Conservation (phyloP, 2,797 vertebrate species). For the Karalla daura region DNA sequence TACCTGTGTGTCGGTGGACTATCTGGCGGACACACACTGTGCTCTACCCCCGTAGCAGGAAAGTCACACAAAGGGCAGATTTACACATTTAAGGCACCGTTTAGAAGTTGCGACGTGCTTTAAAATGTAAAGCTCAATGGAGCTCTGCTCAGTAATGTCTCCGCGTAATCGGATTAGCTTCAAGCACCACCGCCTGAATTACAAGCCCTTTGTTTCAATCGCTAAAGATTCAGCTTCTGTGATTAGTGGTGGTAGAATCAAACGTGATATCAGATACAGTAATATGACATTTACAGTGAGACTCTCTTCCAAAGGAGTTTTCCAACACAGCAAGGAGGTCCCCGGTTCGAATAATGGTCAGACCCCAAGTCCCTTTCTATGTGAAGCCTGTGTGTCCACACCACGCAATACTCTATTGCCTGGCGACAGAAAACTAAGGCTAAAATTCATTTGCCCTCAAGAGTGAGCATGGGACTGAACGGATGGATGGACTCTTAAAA, state of each 20-base stretch:
- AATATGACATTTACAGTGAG: not conserved
- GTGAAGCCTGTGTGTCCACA: no score
- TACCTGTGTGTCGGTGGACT: slow-evolving; percentile 55
- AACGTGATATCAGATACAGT: no score
- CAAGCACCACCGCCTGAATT: slow-evolving; percentile 4
- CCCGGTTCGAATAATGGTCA: no score
- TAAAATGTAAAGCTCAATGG: not conserved
- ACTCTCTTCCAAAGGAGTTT: no score
- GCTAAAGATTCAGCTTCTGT: not conserved
- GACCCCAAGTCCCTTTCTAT: no score
- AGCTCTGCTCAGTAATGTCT: not conserved
- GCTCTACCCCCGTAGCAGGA: slow-evolving; percentile 17
- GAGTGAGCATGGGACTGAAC: no score
- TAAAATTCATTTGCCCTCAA: no score
- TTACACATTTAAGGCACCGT: not conserved
- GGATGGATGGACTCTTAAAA: no score
- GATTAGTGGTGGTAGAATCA: not conserved
- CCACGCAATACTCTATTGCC: no score
- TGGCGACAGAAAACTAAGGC: no score
- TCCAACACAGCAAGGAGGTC: no score
- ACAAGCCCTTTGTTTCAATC: not conserved
- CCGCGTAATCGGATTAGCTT: not conserved
- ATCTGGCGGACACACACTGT: slow-evolving; percentile 14
- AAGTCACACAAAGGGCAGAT: slow-evolving; percentile 10
- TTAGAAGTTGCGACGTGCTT: not conserved